Evolutionary conservation across 2,888 invertebrate genomes (phyloP).

Genomic region (Liodrosophila aerea): DNA sequence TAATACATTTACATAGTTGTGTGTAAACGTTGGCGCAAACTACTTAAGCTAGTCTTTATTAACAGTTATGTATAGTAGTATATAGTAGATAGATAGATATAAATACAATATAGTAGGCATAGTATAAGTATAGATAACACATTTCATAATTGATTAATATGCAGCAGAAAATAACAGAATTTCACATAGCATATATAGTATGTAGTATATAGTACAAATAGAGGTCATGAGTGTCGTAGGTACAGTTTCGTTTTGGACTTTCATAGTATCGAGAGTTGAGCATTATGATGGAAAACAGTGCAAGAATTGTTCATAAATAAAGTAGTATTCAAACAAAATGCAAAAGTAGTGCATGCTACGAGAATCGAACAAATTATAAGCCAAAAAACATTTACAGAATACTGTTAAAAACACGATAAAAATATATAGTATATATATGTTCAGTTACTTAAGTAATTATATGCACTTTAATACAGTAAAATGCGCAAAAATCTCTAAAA

Average conservation of each 20-base stretch:
- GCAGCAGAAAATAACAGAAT: constrained; percentile 44
- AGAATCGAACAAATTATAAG: constrained; percentile 27
- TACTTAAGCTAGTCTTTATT: constrained; percentile 59
- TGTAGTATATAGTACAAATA: constrained; percentile 24
- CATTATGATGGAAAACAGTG: constrained; percentile 34
- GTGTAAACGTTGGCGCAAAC: constrained; percentile 53
- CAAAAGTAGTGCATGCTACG: constrained; percentile 65
- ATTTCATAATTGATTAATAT: constrained; percentile 51
- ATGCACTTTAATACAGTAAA: constrained; percentile 42
- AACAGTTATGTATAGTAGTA: constrained; percentile 43
- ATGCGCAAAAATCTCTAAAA: constrained; percentile 49
- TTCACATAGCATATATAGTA: constrained; percentile 37
- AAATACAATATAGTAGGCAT: constrained; percentile 41
- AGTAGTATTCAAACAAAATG: constrained; percentile 55
- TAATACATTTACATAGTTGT: constrained; percentile 54
- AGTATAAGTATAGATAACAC: constrained; percentile 43
- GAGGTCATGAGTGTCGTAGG: constrained; percentile 23
- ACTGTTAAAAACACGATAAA: constrained; percentile 60
- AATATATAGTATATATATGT: constrained; percentile 28
- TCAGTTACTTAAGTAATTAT: constrained; percentile 19
- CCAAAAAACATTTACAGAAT: constrained; percentile 63
- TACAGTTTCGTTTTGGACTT: constrained; percentile 25
- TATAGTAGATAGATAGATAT: constrained; percentile 27
- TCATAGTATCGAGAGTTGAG: constrained; percentile 40
- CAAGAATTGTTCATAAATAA: constrained; percentile 10